Evolutionary conservation across 2,113 vertebrate species (phyloP), one percentile per base, ranked within the genome.

Genomic region (Coptodon rendalli): DNA sequence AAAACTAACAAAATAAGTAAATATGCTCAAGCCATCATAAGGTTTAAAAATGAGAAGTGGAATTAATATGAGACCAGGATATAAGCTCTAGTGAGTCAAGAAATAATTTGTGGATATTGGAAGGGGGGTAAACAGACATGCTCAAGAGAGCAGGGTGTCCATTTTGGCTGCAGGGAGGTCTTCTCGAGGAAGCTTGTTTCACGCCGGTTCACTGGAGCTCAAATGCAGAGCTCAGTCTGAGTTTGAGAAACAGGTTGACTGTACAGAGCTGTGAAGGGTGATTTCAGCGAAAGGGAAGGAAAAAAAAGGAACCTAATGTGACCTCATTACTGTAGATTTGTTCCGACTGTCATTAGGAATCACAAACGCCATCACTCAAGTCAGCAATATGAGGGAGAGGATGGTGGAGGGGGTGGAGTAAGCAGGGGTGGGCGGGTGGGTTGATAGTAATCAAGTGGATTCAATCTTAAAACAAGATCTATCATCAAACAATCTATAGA

Each of bases 281-380:
- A 95, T 91, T 91, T 94, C 94, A 91, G 91, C 85, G 81, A 90
- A 84, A 81, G 52, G 50, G 6, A 4, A 52, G 38, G 56, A 4
- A 82, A 83, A 52, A 82, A 82, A 83, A 50, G 50, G 22, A 84
- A 93, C 95, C 95, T 97, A 97, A 97, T 96, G 97, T 97, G 97
- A 98, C 97, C 97, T 98, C 96, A 97, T 98, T 97, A 98, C 95
- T 93, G 94, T 96, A 95, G 93, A 98, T 98, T 97, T 97, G 98
- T 98, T 98, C 97, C 97, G 96, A 97, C 96, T 98, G 98, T 98
- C 98, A 97, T 97, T 96, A 97, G 95, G 96, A 96, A 97, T 98
- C 97, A 97, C 96, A 96, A 96, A 96, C 91, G 59, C 93, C 96
- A 97, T 97, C 98, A 98, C 96, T 98, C 98, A 98, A 97, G 96